Evolutionary conservation across 2,888 invertebrate species (phyloP).

Genomic region (Leucoptera coffeella): DNA sequence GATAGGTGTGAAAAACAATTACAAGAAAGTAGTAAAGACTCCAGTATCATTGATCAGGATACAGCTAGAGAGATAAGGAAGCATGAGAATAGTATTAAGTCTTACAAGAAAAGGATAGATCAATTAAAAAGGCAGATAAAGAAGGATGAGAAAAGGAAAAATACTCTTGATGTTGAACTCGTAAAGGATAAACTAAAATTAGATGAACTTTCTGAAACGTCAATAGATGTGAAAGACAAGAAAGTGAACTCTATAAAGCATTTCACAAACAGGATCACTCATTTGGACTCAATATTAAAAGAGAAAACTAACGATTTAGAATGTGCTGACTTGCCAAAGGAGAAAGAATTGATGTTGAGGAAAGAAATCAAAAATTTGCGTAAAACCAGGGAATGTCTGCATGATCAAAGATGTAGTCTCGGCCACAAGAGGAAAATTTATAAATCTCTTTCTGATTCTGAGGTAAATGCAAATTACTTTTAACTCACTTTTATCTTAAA

Average conservation of each 20-base stretch:
- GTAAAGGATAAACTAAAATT: slow-evolving; percentile 45
- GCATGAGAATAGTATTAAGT: slow-evolving; percentile 65
- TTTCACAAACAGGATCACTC: slow-evolving; percentile 61
- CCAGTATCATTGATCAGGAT: slow-evolving; percentile 48
- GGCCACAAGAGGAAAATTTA: slow-evolving; percentile 70
- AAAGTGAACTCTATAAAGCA: slow-evolving; percentile 56
- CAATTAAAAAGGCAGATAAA: slow-evolving; percentile 66
- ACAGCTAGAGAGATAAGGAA: slow-evolving; percentile 62
- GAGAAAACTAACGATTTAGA: slow-evolving; percentile 65
- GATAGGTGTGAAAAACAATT: slow-evolving; percentile 25
- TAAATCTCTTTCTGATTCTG: slow-evolving; percentile 64
- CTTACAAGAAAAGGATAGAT: slow-evolving; percentile 70
- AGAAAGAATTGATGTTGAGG: slow-evolving; percentile 59
- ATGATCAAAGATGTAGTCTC: slow-evolving; percentile 69
- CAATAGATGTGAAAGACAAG: slow-evolving; percentile 49
- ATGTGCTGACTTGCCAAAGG: slow-evolving; percentile 49
- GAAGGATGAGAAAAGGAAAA: slow-evolving; percentile 67
- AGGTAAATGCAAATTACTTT: slow-evolving; percentile 20
- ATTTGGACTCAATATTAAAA: slow-evolving; percentile 62
- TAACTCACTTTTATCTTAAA: no score
- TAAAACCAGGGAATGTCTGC: slow-evolving; percentile 68
- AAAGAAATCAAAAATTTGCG: slow-evolving; percentile 77
- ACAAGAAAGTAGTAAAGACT: slow-evolving; percentile 31
- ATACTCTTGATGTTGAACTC: slow-evolving; percentile 61
- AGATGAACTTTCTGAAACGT: slow-evolving; percentile 43